A percentile compares a stretch with the other conserved stretches of the same genome.
Evolutionary conservation across 2,888 invertebrate genomes (phyloP).

Genomic region (Aproaerema taeniolella): DNA sequence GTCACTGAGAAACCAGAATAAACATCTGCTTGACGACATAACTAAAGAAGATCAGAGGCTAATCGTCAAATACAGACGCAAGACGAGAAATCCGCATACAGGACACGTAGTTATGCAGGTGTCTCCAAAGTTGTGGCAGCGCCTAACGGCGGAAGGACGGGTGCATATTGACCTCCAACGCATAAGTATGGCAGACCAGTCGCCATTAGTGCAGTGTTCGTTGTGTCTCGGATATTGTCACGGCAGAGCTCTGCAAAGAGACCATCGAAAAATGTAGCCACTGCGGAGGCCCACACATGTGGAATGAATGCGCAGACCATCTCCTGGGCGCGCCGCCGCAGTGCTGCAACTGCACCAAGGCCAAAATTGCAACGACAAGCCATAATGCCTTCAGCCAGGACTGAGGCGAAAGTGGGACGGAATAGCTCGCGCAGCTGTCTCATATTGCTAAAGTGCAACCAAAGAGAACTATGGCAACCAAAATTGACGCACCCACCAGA

Average conservation of each 20-base stretch:
- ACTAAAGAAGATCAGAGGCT: background rate
- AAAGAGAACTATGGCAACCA: too few relatives aligned
- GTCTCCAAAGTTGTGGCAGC: background rate
- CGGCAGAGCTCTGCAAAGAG: background rate
- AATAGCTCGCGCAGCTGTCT: constrained; percentile 11
- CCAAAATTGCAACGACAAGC: background rate
- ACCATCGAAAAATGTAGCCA: background rate
- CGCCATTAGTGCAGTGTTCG: constrained; percentile 3
- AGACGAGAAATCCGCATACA: background rate
- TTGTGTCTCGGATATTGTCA: constrained; percentile 3
- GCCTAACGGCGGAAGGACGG: background rate
- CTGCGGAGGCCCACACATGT: background rate
- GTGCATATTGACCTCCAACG: constrained; percentile 1
- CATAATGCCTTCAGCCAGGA: constrained; percentile 17
- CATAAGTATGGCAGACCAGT: background rate
- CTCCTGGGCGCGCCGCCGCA: background rate
- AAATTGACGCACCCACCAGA: background rate
- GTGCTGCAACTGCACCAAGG: constrained; percentile 15
- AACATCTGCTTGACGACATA: background rate
- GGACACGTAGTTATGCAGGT: background rate
- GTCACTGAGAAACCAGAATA: background rate
- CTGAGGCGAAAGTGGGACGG: constrained; percentile 16
- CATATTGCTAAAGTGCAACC: constrained; percentile 19
- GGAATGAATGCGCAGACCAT: background rate
- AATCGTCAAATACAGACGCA: background rate